Evolutionary conservation across 2,113 vertebrate genomes (phyloP), one percentile per base, ranked within the genome.

Genomic region (Orycteropus afer): DNA sequence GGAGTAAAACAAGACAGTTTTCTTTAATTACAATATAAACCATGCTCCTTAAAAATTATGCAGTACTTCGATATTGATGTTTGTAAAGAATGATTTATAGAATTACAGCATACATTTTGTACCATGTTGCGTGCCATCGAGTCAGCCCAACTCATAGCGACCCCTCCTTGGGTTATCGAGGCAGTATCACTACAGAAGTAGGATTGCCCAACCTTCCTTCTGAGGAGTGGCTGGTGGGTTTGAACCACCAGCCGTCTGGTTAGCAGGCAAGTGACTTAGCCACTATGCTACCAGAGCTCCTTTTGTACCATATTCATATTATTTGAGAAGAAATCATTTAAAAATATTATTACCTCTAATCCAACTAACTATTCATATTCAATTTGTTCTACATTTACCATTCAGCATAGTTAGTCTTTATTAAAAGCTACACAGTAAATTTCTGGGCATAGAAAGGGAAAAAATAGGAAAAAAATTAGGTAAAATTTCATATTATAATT

Each of bases 311-410:
- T 63, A 67, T 61, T 89, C 7, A 29, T 77, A 76, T 25, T 88
- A 81, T 74, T 85, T 93, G 37, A 69, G 14, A 14, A 78, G 74
- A 95, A 78, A 34, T 77, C 15, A 80, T 59, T 92, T 85, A 57
- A 29, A 76, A 83, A 57, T 57, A 67, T 4, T 59, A 34, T 57
- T 79, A 71, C 79, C n/a, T 79, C 29, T 59, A 61, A 61, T 47
- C 4, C 17, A 81, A 0, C 27, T 17, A 81, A 0, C 27, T 55
- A 76, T 89, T 93, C 22, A 89, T 61, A 76, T 81, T 47, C 15
- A 57, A 4, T 51, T 77, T 81, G 1, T 2, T 85, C 10, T 69
- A 34, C 0, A 78, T 82, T 76, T 88, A 67, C 65, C 67, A 59
- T 49, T 91, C 1, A 59, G 4, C 5, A 79, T 73, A 77, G 37